These are phyloP conservation scores for Halichoerus grypus DNA, from an alignment of 2,113 vertebrate genomes.

Conservation along the genomic window DNA sequence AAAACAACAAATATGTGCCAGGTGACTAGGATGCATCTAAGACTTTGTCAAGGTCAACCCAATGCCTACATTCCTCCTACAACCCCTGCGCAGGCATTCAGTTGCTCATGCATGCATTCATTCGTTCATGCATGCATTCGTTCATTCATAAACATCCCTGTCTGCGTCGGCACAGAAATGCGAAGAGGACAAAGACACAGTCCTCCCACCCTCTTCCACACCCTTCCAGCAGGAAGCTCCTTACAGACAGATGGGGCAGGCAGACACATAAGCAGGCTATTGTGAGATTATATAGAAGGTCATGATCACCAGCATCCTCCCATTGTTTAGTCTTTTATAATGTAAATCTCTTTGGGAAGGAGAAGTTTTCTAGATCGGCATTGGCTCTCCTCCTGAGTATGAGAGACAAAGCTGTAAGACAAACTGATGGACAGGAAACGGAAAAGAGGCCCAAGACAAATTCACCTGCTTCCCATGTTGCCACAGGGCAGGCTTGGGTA, in stretches of 20 bases:
- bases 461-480: not conserved
- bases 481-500: not conserved
- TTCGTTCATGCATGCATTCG: not conserved
- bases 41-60: not conserved
- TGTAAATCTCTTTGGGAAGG: not conserved
- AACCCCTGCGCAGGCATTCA: accelerated
- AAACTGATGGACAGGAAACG: not conserved
- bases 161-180: not conserved
- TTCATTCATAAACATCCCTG: not conserved
- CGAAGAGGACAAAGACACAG: not conserved
- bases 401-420: not conserved
- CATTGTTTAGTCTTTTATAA: not conserved
- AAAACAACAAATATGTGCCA: not conserved
- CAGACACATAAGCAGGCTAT: not conserved
- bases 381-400: not conserved
- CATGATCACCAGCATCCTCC: not conserved
- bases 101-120: not conserved
- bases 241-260: not conserved
- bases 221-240: not conserved
- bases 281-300: not conserved
- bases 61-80: too few species aligned
- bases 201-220: not conserved
- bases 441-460: not conserved
- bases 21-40: not conserved
- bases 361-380: not conserved